Base-by-base conservation (phyloP, 2,113 vertebrate genomes). In the Aix galericulata region DNA sequence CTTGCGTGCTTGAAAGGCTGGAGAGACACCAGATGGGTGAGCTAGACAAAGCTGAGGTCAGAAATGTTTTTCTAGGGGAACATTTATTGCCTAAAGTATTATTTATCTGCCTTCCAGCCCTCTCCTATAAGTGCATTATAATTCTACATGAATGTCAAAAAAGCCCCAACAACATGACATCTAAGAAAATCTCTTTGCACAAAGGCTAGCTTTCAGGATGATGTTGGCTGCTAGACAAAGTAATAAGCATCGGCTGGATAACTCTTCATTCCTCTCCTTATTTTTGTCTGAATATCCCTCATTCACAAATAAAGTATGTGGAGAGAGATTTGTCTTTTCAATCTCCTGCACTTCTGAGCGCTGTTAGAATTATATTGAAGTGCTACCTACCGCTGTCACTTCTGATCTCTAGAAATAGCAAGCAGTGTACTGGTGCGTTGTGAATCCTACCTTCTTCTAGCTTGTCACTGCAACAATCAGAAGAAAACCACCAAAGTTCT, bases 271-370 rank as follows among this genome's bases (percentile, higher is more conserved):
- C 66, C 56, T 83, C 27, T 69, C 36, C 31, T 81, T 59, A 56
- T 83, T 82, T 91, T 86, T 80, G 25, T 83, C 67, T 93, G 91
- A 82, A n/a, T 75, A 55, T 29, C 26, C 36, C 66, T 92, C 77
- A 88, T 83, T 88, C 85, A 86, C 68, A 75, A 52, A 67, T 71
- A 36, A 63, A 89, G 23, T 11, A n/a, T 15, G 32, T 48, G 73
- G 46, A 82, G 64, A 90, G 58, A 42, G 13, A 8, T 66, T 80
- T 48, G 56, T 64, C 36, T 69, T 29, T 52, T 66, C 50, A 56
- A 4, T 40, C 75, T 82, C 55, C 6, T 59, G 78, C 72, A 42
- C 1, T 1, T 59, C 36, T 80, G 36, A 34, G 72, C 58, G 46
- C 68, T 85, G 66, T 58, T 89, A 32, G 34, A 75, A 20, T 95